These are phyloP conservation scores for Leptopilina clavipes DNA, from an alignment of 1,140 invertebrate species.

Conservation along the genomic window DNA sequence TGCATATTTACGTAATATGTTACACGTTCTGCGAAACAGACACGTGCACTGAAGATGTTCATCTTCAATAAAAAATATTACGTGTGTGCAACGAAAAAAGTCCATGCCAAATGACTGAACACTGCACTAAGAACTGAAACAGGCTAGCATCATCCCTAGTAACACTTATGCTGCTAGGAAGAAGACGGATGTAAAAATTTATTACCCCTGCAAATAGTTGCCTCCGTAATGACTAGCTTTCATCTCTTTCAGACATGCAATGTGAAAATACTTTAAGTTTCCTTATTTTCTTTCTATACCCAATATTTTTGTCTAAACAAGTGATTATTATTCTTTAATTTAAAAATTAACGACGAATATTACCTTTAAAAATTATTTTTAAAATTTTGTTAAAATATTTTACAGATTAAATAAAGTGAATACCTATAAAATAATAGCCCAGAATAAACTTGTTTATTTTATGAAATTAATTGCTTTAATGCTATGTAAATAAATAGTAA, in stretches of 20 bases:
- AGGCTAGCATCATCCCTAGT: constrained; percentile 2
- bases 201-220: constrained; percentile 15
- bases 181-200: constrained; percentile 9
- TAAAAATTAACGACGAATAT: too few relatives aligned
- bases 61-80: neutral
- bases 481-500: too few relatives aligned
- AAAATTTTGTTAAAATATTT: too few relatives aligned
- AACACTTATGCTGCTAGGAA: constrained; percentile 5
- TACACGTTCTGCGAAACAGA: neutral
- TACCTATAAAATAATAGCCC: too few relatives aligned
- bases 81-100: neutral
- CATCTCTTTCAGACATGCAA: constrained; percentile 15
- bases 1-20: neutral
- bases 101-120: neutral
- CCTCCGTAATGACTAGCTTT: constrained; percentile 4
- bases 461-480: too few relatives aligned
- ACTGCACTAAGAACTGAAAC: neutral
- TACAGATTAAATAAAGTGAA: too few relatives aligned
- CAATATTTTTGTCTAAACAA: neutral
- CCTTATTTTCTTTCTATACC: neutral
- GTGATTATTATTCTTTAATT: too few relatives aligned
- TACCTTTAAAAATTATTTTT: too few relatives aligned
- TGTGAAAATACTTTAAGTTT: neutral
- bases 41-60: neutral
- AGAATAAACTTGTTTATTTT: too few relatives aligned